Evolutionary conservation across 2,888 invertebrate genomes (phyloP), one percentile per base, ranked within the genome.

Genomic region (Xestia sexstrigata): DNA sequence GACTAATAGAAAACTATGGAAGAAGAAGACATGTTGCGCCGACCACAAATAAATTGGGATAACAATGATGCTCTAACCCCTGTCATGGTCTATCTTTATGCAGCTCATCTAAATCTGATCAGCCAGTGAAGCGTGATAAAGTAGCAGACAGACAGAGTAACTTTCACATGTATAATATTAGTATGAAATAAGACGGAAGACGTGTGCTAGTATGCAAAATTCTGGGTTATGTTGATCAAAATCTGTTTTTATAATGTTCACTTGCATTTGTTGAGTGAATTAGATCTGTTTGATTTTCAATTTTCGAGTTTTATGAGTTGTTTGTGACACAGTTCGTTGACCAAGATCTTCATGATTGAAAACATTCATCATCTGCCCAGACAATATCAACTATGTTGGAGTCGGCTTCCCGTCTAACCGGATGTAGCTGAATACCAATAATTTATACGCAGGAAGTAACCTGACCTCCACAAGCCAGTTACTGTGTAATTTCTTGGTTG

Each of bases 151-250:
- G 13, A 63, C 39, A n/a, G 13, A n/a, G 1, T 65, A n/a, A 42
- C 15, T 65, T 42, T n/a, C 7, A 0, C 39, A 39, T 39, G 6
- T 39, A 63, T n/a, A 15, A 39, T 42, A 42, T 65, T 17, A 42
- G 42, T 42, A 5, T 68, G 72, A 75, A 69, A 69, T 71, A 60
- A 70, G 70, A 69, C 82, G 81, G 85, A 79, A 81, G 71, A 52
- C 69, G 78, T 63, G 79, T 60, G 15, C 81, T 35, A 81, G 60
- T 75, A 77, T 65, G 3, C 26, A 35, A 42, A 23, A 77, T 86
- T 84, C 45, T 86, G 23, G 68, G 84, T 78, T 69, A 70, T 71
- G 74, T 70, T 76, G 73, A 79, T 84, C 69, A 52, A 65, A 74
- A 86, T 76, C 73, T 60, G 55, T 69, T 76, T 69, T 69, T 69